A percentile compares a stretch with the other conserved stretches of the same genome.
Conservation (phyloP, 2,113 vertebrate species). For the Sinocyclocheilus anshuiensis region DNA sequence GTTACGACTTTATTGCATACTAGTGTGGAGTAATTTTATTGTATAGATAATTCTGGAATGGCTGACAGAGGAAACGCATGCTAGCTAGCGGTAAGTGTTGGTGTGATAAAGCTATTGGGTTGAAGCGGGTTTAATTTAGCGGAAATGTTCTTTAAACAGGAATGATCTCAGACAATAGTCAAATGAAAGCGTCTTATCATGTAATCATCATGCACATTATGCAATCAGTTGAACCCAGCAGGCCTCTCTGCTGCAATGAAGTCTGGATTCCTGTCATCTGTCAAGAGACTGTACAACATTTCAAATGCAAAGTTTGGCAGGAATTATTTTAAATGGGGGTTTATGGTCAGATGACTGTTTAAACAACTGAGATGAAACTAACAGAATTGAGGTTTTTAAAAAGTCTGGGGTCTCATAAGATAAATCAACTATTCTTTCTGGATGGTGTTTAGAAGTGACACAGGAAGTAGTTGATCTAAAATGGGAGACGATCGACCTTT, state of each 20-base stretch:
- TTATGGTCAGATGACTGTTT: background rate
- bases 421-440: slow-evolving; percentile 34
- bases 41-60: background rate
- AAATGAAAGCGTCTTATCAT: slow-evolving; percentile 34
- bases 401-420: background rate
- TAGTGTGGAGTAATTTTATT: background rate
- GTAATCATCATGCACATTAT: slow-evolving; percentile 14
- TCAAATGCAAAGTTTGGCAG: slow-evolving; percentile 17
- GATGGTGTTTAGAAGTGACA: slow-evolving; percentile 49
- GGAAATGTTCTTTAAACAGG: slow-evolving; percentile 13
- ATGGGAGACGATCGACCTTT: slow-evolving; percentile 98
- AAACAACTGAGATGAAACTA: background rate
- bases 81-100: slow-evolving; percentile 14
- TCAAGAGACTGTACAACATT: slow-evolving; percentile 1
- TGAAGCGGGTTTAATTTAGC: background rate
- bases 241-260: slow-evolving; percentile 19
- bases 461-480: slow-evolving; percentile 65
- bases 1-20: background rate
- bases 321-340: background rate
- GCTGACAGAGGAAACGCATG: slow-evolving; percentile 16
- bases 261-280: slow-evolving; percentile 16
- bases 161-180: slow-evolving; percentile 16
- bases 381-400: background rate
- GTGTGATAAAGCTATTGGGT: background rate
- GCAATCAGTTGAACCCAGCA: slow-evolving; percentile 18